These are phyloP conservation scores for Gorilla gorilla DNA, from an alignment of 2,113 vertebrate species.

Conservation along the genomic window DNA sequence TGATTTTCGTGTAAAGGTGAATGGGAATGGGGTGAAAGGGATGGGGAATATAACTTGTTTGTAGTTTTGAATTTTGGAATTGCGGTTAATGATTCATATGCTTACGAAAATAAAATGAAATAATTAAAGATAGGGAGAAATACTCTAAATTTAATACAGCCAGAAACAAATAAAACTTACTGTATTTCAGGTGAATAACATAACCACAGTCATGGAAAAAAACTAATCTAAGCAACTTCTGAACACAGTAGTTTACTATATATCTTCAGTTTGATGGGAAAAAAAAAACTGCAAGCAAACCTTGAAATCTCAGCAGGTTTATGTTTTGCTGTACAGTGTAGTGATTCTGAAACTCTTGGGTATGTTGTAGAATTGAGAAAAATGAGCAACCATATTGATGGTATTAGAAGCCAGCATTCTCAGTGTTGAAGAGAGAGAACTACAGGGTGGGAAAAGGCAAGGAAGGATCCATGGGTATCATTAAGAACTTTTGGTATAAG, in stretches of 20 bases:
- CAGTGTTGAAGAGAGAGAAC: background rate
- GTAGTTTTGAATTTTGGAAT: background rate
- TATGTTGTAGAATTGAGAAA: background rate
- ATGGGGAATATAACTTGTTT: background rate
- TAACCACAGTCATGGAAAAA: background rate
- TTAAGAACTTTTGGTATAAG: background rate
- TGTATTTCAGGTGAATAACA: background rate
- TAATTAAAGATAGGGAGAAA: background rate
- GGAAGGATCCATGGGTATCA: background rate
- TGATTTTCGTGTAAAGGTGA: background rate
- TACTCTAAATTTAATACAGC: background rate
- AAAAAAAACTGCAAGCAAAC: background rate
- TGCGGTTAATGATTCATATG: background rate
- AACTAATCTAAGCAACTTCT: background rate
- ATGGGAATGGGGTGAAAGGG: background rate
- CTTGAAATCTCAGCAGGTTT: background rate
- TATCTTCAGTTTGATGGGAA: background rate
- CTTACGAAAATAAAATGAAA: background rate
- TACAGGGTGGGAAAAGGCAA: background rate
- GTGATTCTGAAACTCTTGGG: background rate
- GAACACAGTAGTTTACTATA: background rate
- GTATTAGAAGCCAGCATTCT: background rate
- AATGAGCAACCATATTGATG: background rate
- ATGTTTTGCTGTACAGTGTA: accelerated
- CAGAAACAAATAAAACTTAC: background rate